A percentile compares a stretch with the other conserved stretches of the same genome.
Conservation (phyloP, 2,113 vertebrate species). For the Nyctibius bracteatus region DNA sequence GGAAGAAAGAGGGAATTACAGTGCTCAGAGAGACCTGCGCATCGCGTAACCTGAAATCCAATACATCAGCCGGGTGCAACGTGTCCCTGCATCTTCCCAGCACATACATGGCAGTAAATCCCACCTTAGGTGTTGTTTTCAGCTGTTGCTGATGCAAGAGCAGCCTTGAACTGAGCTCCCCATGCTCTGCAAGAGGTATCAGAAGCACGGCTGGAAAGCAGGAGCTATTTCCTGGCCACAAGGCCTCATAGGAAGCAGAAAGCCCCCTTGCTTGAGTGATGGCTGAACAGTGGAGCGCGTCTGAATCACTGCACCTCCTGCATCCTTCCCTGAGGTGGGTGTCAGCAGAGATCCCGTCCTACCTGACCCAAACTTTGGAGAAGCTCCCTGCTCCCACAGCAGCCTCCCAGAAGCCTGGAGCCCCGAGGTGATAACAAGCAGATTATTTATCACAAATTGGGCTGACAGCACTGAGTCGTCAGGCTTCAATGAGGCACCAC, state of each 20-base stretch:
- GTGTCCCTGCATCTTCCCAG: neutral
- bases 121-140: constrained; percentile 31
- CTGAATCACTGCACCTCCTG: neutral
- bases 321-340: fast-evolving
- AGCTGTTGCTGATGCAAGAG: neutral
- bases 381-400: neutral
- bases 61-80: neutral
- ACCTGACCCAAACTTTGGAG: neutral
- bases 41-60: constrained; percentile 51
- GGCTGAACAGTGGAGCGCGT: neutral
- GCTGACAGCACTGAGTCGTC: fast-evolving
- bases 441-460: neutral
- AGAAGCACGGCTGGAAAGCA: neutral
- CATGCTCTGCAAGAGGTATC: neutral
- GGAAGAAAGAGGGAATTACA: constrained; percentile 56
- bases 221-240: neutral
- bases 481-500: neutral
- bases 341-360: neutral
- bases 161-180: neutral
- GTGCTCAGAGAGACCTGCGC: constrained; percentile 11
- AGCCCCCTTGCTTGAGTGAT: neutral
- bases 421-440: neutral
- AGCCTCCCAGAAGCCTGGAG: neutral
- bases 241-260: neutral
- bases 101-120: constrained; percentile 34